Evolutionary conservation across 1,140 invertebrate species (phyloP), one percentile per base, ranked within the genome.

Genomic region (Drosophila lacertosa): DNA sequence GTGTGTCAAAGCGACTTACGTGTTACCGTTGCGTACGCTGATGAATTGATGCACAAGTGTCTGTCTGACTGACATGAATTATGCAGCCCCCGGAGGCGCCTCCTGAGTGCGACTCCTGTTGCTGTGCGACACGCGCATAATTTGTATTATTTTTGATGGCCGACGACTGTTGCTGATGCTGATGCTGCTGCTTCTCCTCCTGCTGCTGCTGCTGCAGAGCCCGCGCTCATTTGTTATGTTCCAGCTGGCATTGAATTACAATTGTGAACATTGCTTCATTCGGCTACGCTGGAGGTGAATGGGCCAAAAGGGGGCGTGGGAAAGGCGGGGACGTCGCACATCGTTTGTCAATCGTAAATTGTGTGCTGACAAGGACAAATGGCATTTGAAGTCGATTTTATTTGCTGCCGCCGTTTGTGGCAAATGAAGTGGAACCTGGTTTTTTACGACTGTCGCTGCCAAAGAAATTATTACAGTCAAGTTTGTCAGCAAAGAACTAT

Each of bases 261-360:
- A 29, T 20, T 53, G 47, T 47, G 37, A 57, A 9, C 42, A 65
- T 66, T 67, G 64, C 63, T 60, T 57, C 13, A 51, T 64, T 72
- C 39, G 11, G n/a, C 15, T 13, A 3, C 39, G 26, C 54, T 2
- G 54, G 4, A 4, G 32, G 11, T 9, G 2, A 5, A 13, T 11
- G 13, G 13, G n/a, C 2, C n/a, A n/a, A n/a, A n/a, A n/a, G n/a
- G 13, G 20, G 10, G 15, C 16, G 35, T 50, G 16, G 22, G n/a
- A 4, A 22, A 22, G 10, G 16, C 10, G 9, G 1, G 29, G 10
- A 51, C 29, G 42, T 37, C 59, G 64, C 64, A 69, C 77, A 73
- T 80, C 72, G 73, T 84, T 84, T 74, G 81, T 84, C 81, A 77
- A 77, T 84, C 65, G 64, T 67, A 70, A 84, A 84, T 80, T 86